Evolutionary conservation across 2,797 vertebrate species (phyloP), one percentile per base, ranked within the genome.

Genomic region (Monodelphis domestica): DNA sequence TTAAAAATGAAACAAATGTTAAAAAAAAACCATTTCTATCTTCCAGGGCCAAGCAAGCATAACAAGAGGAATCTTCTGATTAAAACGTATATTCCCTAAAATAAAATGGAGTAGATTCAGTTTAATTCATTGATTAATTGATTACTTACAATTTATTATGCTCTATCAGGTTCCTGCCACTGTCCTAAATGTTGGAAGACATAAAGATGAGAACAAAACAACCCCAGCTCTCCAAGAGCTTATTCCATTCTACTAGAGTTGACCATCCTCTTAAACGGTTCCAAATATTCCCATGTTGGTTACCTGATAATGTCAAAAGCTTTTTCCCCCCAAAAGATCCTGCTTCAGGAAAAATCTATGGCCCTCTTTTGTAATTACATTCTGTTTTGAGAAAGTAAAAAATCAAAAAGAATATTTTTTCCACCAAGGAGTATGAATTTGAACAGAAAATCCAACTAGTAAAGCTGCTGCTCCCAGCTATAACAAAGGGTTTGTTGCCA

Each of bases 371-470:
- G 5, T 89, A 95, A 95, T 93, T 90, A 88, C 53, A 89, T 94
- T 96, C 91, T 90, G 56, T 93, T 96, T 96, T 93, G 95, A 95
- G 94, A 96, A 96, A 91, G 90, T 70, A 57, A 95, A 96, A n/a
- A 97, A 97, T 95, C 96, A 89, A 90, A 89, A 95, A 97, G 95
- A 88, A 95, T 93, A 94, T 95, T 97, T 97, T 91, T 97, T 97
- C 90, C 57, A 96, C 94, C 89, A 96, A 94, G 94, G 88, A 90
- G 59, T 53, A 95, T 96, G 84, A 95, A 97, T 96, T 97, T 90
- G 96, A 38, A 87, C 89, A 17, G 78, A 91, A 92, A 93, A 94
- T 53, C 84, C 95, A 97, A 92, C 93, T 96, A 97, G 91, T 96
- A 97, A 96, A 96, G 50, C 94, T 96, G 93, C 91, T 97, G 96